These are phyloP conservation scores for Synergus gifuensis DNA, from an alignment of 2,888 invertebrate species.

Conservation along the genomic window DNA sequence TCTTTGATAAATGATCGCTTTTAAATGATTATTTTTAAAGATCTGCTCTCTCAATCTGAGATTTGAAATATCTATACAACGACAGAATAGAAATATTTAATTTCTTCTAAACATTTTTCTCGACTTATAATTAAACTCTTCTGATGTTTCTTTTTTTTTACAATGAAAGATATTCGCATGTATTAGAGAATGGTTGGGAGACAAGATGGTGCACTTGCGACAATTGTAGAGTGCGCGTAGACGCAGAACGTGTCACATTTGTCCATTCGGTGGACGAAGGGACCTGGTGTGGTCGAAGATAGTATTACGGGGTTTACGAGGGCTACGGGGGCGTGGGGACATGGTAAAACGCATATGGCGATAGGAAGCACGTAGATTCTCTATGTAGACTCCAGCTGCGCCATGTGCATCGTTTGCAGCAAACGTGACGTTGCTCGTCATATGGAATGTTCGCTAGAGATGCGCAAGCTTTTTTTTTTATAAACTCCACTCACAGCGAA, in stretches of 20 bases:
- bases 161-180: neutral
- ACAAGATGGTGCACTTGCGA: constrained; percentile 1
- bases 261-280: constrained; percentile 8
- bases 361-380: constrained; percentile 71
- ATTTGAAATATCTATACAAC: too few relatives aligned
- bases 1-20: neutral
- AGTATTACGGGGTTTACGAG: constrained; percentile 34
- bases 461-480: constrained; percentile 24
- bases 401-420: constrained; percentile 76
- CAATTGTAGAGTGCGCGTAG: neutral
- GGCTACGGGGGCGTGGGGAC: constrained; percentile 37
- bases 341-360: constrained; percentile 43
- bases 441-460: constrained; percentile 51
- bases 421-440: constrained; percentile 75
- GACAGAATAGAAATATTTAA: too few relatives aligned
- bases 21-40: too few relatives aligned
- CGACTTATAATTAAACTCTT: neutral
- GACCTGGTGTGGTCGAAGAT: constrained; percentile 4
- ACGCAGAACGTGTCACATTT: neutral
- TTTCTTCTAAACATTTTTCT: neutral
- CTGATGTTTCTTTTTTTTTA: neutral
- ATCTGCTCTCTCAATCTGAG: too few relatives aligned
- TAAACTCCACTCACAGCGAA: constrained; percentile 31
- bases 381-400: constrained; percentile 74
- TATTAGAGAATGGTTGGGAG: neutral